These are phyloP conservation scores for Clanis bilineata DNA, from an alignment of 2,888 invertebrate genomes.

Conservation along the genomic window DNA sequence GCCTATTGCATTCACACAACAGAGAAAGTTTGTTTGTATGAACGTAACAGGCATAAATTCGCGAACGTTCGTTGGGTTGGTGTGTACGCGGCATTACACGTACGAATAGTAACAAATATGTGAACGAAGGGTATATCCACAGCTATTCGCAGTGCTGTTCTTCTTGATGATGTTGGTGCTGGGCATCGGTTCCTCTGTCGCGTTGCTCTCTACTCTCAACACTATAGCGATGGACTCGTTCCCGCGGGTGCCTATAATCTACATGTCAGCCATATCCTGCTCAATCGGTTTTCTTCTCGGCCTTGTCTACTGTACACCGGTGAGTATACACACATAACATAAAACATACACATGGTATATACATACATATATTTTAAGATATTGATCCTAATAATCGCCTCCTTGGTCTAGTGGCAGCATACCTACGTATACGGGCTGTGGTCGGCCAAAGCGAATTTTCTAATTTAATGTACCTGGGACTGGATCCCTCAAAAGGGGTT, in stretches of 20 bases:
- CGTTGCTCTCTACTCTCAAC: constrained; percentile 86
- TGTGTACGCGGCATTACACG: too few species aligned
- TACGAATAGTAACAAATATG: background rate
- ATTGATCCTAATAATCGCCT: too few species aligned
- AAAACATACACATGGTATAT: background rate
- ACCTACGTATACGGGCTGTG: too few species aligned
- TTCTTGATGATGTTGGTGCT: constrained; percentile 92
- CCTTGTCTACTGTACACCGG: constrained; percentile 88
- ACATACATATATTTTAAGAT: too few species aligned
- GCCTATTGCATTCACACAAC: too few species aligned
- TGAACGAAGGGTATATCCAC: constrained; percentile 33
- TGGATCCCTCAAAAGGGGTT: too few species aligned
- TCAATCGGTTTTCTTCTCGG: constrained; percentile 84
- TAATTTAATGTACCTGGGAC: too few species aligned
- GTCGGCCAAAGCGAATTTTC: too few species aligned
- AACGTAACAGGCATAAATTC: too few species aligned
- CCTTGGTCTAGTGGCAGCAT: too few species aligned
- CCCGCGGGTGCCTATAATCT: constrained; percentile 81
- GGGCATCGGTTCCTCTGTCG: constrained; percentile 89
- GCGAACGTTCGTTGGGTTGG: too few species aligned
- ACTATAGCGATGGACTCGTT: constrained; percentile 87
- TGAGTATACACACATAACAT: constrained; percentile 59
- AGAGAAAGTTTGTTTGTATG: too few species aligned
- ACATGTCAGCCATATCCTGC: constrained; percentile 82
- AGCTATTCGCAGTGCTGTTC: constrained; percentile 89